A percentile compares a stretch with the other conserved stretches of the same genome.
phyloP scores from a whole-genome alignment of 2,797 vertebrate genomes.

The Fringilla coelebs region DNA sequence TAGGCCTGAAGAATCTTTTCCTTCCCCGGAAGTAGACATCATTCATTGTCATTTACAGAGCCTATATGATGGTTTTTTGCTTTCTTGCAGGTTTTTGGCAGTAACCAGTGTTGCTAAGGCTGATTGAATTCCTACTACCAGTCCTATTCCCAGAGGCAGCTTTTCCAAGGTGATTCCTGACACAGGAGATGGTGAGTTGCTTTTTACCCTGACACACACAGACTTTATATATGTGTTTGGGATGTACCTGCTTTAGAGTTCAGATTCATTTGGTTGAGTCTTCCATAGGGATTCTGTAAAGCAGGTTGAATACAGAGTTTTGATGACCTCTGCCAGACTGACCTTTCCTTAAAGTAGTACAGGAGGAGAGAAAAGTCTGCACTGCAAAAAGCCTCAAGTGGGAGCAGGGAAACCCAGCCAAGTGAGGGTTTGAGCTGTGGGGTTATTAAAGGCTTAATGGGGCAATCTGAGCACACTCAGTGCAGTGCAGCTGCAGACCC shows the following conservation, averaged over 20 bases:
- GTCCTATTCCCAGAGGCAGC: not conserved
- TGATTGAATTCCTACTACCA: not conserved
- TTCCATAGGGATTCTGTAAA: not conserved
- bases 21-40: not conserved
- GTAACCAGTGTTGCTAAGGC: not conserved
- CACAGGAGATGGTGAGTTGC: not conserved
- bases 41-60: not conserved
- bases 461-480: not conserved
- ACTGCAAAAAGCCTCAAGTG: not conserved
- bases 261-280: not conserved
- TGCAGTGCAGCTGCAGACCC: not conserved
- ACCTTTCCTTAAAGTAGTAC: not conserved
- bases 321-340: not conserved
- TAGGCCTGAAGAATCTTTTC: not conserved
- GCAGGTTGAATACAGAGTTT: not conserved
- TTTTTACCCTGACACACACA: not conserved
- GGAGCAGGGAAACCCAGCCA: not conserved
- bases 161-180: not conserved
- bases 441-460: not conserved
- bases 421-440: not conserved
- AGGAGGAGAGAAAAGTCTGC: not conserved
- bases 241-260: not conserved
- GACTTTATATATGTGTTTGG: accelerated
- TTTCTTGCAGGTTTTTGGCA: not conserved
- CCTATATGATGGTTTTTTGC: not conserved